Percentiles rank a stretch among this genome's conserved stretches.
Conservation (phyloP, 2,888 invertebrate genomes). For the Drosophila lutescens region DNA sequence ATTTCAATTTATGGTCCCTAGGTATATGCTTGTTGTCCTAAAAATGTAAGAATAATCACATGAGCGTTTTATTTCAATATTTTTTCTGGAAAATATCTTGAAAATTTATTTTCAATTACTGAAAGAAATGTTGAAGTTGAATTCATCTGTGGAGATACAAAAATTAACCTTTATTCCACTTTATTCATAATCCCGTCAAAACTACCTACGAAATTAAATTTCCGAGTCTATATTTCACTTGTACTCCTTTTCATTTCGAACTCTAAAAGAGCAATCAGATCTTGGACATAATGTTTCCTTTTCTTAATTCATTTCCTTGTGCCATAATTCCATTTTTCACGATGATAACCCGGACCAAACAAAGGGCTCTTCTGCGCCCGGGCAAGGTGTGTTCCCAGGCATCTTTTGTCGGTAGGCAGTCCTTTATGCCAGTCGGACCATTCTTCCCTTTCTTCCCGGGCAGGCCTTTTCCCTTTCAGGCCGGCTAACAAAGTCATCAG, state of each 20-base stretch:
- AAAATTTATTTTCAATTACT: background rate
- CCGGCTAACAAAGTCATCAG: conserved; percentile 49
- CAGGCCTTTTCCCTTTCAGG: conserved; percentile 21
- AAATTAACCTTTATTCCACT: background rate
- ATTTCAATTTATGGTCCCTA: conserved; percentile 20
- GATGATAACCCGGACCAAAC: conserved; percentile 23
- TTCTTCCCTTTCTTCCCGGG: conserved; percentile 15
- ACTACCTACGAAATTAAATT: conserved; percentile 17
- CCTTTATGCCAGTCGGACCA: conserved; percentile 27
- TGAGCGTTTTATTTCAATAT: background rate
- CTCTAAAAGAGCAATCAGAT: conserved; percentile 38
- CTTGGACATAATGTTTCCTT: conserved; percentile 21
- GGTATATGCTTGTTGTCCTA: background rate
- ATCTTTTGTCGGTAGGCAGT: conserved; percentile 27
- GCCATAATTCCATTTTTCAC: conserved; percentile 45
- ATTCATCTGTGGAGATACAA: background rate
- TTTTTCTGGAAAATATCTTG: background rate
- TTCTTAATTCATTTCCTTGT: conserved; percentile 38
- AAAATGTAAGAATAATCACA: background rate
- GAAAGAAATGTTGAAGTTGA: background rate
- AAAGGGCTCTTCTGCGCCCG: conserved; percentile 12
- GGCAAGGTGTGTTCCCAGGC: conserved; percentile 29
- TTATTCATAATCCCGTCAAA: conserved; percentile 4
- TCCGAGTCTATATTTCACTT: conserved; percentile 23
- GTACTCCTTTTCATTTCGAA: background rate